Conservation (phyloP, 2,888 invertebrate species). For the Halictus ligatus region DNA sequence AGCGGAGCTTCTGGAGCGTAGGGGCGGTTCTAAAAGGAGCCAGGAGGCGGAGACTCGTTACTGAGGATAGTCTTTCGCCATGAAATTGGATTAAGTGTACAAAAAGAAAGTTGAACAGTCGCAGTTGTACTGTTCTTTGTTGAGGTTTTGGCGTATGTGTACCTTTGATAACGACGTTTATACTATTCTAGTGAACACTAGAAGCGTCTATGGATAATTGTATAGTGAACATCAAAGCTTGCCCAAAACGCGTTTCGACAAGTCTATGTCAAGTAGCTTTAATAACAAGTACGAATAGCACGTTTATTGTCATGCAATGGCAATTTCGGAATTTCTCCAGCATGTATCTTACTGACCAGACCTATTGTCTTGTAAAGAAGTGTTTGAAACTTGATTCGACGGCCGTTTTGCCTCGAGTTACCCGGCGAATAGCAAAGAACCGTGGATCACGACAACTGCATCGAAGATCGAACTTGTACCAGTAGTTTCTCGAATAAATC, state of each 20-base stretch:
- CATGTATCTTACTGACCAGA: too few species aligned
- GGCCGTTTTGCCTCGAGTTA: neutral
- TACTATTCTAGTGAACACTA: neutral
- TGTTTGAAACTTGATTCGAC: neutral
- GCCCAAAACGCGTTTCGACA: too few species aligned
- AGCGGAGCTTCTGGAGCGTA: neutral
- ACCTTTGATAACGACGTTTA: neutral
- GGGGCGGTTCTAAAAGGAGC: neutral
- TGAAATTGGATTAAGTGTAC: neutral
- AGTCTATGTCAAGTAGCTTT: too few species aligned
- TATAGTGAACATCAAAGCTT: too few species aligned
- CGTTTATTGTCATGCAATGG: too few species aligned
- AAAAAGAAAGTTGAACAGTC: neutral
- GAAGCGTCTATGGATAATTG: neutral
- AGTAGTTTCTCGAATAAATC: neutral
- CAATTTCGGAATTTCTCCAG: too few species aligned
- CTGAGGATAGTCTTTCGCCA: neutral
- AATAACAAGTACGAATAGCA: too few species aligned
- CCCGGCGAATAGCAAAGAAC: neutral
- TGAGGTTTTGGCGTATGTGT: neutral
- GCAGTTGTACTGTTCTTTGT: neutral
- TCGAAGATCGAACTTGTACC: neutral
- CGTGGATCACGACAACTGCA: neutral
- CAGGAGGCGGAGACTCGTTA: neutral
- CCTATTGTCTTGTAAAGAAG: too few species aligned